Evolutionary conservation across 2,797 vertebrate species (phyloP).

Genomic region (Harpagifer antarcticus): DNA sequence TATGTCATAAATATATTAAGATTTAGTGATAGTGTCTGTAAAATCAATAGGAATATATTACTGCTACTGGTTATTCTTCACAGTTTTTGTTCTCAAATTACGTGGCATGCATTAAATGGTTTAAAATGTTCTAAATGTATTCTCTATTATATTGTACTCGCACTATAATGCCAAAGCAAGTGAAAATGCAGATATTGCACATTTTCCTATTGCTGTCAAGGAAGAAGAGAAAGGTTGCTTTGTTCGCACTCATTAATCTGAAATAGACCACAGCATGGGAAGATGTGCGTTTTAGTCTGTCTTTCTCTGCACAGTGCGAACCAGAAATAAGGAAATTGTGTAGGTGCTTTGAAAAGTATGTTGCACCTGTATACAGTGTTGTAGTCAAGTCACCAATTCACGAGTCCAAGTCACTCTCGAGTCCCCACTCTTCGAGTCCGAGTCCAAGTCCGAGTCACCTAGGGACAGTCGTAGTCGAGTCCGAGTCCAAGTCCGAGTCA

Average conservation of each 20-base stretch:
- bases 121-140: slow-evolving; percentile 37
- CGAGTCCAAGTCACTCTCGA: no score
- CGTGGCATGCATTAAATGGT: slow-evolving; percentile 30
- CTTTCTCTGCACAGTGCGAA: not conserved
- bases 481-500: no score
- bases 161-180: slow-evolving; percentile 32
- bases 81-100: slow-evolving; percentile 29
- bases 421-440: no score
- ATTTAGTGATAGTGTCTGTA: not conserved
- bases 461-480: no score
- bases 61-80: slow-evolving; percentile 5
- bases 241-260: slow-evolving; percentile 68
- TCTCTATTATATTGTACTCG: slow-evolving; percentile 46
- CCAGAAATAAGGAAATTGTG: not conserved
- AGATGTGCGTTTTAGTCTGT: not conserved
- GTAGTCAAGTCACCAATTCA: no score
- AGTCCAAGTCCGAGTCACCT: no score
- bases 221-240: slow-evolving; percentile 66
- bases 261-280: slow-evolving; percentile 46
- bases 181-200: slow-evolving; percentile 48
- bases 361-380: not conserved
- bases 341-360: not conserved
- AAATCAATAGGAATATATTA: slow-evolving; percentile 32
- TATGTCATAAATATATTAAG: slow-evolving; percentile 8
- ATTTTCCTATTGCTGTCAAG: slow-evolving; percentile 39